These are phyloP conservation scores for Furcifer pardalis DNA, from an alignment of 2,797 vertebrate species.

Conservation along the genomic window DNA sequence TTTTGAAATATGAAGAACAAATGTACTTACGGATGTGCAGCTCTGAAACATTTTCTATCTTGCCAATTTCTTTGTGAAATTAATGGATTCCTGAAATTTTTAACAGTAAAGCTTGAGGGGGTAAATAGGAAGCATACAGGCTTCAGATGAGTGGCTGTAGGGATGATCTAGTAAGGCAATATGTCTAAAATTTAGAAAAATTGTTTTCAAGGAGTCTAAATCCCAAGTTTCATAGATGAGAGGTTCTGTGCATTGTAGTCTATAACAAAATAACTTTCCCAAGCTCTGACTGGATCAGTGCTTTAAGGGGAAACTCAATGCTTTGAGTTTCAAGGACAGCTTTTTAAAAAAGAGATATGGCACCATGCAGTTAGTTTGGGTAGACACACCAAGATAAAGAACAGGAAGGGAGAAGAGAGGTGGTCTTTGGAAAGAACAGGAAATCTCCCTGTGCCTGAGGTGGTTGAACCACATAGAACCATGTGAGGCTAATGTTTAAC, in stretches of 20 bases:
- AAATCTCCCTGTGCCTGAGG: background rate
- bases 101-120: background rate
- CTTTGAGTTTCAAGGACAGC: background rate
- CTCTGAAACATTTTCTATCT: background rate
- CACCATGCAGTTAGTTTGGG: background rate
- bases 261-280: no score
- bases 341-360: background rate
- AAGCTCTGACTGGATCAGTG: background rate
- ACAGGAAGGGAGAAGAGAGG: background rate
- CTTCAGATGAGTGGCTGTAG: no score
- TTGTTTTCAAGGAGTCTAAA: background rate
- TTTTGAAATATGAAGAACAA: conserved; percentile 21
- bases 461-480: background rate
- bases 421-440: background rate
- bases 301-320: no score
- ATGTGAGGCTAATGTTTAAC: background rate
- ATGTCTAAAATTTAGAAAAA: background rate
- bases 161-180: no score
- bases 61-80: no score
- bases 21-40: background rate
- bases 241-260: background rate
- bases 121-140: background rate
- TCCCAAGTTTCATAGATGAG: background rate
- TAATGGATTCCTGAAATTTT: no score
- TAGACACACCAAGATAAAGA: background rate